phyloP scores from a whole-genome alignment of 2,888 invertebrate genomes.

The Erannis defoliaria region DNA sequence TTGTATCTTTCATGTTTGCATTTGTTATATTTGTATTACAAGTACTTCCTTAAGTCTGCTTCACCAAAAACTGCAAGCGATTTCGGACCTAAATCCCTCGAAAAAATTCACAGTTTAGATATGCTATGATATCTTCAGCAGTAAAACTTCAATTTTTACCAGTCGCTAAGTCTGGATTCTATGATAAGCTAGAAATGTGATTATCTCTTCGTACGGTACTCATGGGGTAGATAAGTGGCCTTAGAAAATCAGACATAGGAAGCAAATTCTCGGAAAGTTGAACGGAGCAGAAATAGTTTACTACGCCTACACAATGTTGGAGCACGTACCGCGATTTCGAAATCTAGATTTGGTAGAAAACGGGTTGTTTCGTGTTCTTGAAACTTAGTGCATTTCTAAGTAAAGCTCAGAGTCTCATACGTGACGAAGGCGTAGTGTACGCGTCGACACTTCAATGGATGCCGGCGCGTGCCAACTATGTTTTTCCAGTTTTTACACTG shows the following conservation, averaged over 20 bases:
- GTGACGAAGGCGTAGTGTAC: slow-evolving; percentile 59
- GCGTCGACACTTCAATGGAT: slow-evolving; percentile 69
- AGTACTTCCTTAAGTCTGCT: background rate
- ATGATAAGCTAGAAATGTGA: slow-evolving; percentile 43
- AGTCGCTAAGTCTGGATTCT: slow-evolving; percentile 44
- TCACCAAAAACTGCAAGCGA: slow-evolving; percentile 21
- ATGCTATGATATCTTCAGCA: slow-evolving; percentile 13
- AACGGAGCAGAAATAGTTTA: slow-evolving; percentile 54
- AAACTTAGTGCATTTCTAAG: slow-evolving; percentile 73
- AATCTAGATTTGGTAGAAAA: slow-evolving; percentile 75
- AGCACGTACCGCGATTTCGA: slow-evolving; percentile 76
- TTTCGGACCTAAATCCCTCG: slow-evolving; percentile 8
- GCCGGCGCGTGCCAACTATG: slow-evolving; percentile 56
- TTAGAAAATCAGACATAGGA: slow-evolving; percentile 55
- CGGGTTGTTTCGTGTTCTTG: slow-evolving; percentile 63
- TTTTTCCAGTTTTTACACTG: slow-evolving; percentile 66
- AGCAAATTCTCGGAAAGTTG: slow-evolving; percentile 56
- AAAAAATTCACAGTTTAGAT: slow-evolving; percentile 29
- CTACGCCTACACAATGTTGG: slow-evolving; percentile 63
- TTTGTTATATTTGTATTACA: background rate
- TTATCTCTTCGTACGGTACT: slow-evolving; percentile 44
- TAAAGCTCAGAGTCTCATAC: slow-evolving; percentile 67
- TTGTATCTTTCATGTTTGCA: slow-evolving; percentile 24
- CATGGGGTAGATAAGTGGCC: slow-evolving; percentile 42
- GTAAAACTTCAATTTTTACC: slow-evolving; percentile 29